phyloP scores from a whole-genome alignment of 2,113 vertebrate species.

The Mus pahari region DNA sequence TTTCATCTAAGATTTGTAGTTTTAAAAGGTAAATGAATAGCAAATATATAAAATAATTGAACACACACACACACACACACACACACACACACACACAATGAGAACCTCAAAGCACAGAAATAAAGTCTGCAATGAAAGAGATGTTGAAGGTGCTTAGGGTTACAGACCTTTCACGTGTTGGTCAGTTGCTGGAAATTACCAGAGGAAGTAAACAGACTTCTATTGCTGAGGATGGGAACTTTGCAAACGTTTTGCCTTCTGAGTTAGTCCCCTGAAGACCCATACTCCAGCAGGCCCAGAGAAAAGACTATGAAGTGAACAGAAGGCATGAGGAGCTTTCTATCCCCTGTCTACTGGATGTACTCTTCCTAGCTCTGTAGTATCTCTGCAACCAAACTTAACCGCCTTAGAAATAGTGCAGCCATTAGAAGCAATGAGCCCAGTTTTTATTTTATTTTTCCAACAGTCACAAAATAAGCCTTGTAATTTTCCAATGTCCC shows the following conservation, averaged over 20 bases:
- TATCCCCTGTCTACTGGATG: neutral
- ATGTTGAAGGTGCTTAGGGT: neutral
- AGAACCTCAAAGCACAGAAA: neutral
- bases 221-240: too few relatives aligned
- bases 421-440: neutral
- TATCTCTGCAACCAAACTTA: neutral
- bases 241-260: neutral
- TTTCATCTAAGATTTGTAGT: neutral
- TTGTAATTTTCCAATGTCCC: rapidly evolving
- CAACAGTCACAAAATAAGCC: neutral
- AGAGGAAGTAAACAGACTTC: neutral
- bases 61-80: neutral
- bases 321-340: too few relatives aligned
- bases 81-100: neutral
- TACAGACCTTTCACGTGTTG: neutral
- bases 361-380: neutral
- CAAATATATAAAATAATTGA: neutral
- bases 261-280: too few relatives aligned
- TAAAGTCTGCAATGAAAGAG: neutral
- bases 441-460: neutral
- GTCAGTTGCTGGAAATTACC: neutral
- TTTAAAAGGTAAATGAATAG: neutral
- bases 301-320: neutral
- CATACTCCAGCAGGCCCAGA: rapidly evolving
- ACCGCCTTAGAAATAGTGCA: too few relatives aligned